Conservation (phyloP, 2,797 vertebrate genomes). For the Pelodytes ibericus region DNA sequence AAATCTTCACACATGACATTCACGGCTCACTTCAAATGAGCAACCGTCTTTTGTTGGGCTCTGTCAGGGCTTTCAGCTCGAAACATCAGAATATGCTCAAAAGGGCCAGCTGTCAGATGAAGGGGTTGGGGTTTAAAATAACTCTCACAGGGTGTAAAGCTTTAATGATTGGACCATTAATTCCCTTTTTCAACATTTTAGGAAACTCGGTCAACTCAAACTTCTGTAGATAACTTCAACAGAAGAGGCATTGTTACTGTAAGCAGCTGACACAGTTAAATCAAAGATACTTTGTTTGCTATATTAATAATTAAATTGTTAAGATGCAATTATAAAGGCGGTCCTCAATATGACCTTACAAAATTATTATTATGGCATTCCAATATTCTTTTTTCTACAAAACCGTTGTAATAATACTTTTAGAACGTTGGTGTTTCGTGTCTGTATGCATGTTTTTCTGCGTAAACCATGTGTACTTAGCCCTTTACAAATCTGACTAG, state of each 20-base stretch:
- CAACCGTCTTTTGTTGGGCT: constrained; percentile 64
- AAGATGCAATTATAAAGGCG: constrained; percentile 30
- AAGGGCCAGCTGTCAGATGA: constrained; percentile 65
- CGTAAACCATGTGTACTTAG: too few species aligned
- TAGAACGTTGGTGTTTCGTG: too few species aligned
- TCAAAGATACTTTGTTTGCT: constrained; percentile 59
- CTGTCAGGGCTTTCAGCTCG: constrained; percentile 60
- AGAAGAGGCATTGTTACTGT: constrained; percentile 71
- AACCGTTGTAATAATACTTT: too few species aligned
- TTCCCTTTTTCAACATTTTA: constrained; percentile 62
- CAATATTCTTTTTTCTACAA: too few species aligned
- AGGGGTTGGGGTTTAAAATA: constrained; percentile 69
- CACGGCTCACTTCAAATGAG: constrained; percentile 62
- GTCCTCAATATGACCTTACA: too few species aligned
- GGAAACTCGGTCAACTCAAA: constrained; percentile 66
- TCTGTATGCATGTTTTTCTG: too few species aligned
- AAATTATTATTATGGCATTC: too few species aligned
- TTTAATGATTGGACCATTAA: constrained; percentile 71
- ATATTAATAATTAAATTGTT: constrained; percentile 67
- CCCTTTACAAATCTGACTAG: too few species aligned
- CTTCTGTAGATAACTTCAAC: constrained; percentile 65
- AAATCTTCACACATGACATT: constrained; percentile 64
- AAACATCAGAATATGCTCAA: constrained; percentile 64
- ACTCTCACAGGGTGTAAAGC: constrained; percentile 63
- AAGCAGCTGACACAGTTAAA: constrained; percentile 71